These are phyloP conservation scores for Adineta ricciae DNA, from an alignment of 2,888 invertebrate genomes.

Conservation along the genomic window DNA sequence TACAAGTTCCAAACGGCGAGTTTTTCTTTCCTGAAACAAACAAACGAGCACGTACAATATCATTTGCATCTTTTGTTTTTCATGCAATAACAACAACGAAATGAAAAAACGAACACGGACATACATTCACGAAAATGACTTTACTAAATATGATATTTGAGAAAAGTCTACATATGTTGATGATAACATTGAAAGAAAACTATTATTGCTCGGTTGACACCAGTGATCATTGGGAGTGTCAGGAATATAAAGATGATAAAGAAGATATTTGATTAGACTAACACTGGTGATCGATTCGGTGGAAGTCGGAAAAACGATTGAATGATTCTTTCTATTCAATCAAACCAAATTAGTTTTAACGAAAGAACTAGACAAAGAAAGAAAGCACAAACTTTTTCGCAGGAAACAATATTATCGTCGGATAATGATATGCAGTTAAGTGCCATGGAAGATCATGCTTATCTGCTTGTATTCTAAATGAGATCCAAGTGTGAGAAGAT, in stretches of 20 bases:
- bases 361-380: too few relatives aligned
- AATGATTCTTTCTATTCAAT: too few relatives aligned
- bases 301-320: too few relatives aligned
- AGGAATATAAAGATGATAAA: too few relatives aligned
- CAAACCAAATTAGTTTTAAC: too few relatives aligned
- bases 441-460: conserved; percentile 85
- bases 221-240: not conserved
- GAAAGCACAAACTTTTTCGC: too few relatives aligned
- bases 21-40: too few relatives aligned
- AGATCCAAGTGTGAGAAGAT: too few relatives aligned
- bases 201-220: not conserved
- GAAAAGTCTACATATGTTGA: not conserved
- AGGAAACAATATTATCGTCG: conserved; percentile 59
- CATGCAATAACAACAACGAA: not conserved
- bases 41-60: not conserved
- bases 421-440: conserved; percentile 62
- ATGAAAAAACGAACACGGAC: not conserved
- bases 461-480: conserved; percentile 54
- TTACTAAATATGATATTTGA: not conserved
- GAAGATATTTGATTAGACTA: too few relatives aligned
- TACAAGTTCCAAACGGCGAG: too few relatives aligned
- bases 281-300: too few relatives aligned
- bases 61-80: not conserved
- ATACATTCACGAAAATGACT: not conserved
- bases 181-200: conserved; percentile 1